These are phyloP conservation scores for Hydrolagus colliei DNA, from an alignment of 2,797 vertebrate genomes.

Conservation along the genomic window DNA sequence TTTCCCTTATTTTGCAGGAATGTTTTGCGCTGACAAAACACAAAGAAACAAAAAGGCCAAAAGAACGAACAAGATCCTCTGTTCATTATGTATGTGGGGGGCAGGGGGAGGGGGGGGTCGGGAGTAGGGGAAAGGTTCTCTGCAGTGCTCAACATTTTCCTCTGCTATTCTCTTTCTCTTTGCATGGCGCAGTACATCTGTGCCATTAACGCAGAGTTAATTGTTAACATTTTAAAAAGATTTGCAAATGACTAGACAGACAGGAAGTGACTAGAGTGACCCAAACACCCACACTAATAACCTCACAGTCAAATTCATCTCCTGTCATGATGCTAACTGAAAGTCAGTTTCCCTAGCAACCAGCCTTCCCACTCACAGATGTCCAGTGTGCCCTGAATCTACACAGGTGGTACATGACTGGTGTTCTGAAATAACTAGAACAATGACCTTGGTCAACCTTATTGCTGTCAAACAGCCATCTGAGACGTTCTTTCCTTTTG, in stretches of 20 bases:
- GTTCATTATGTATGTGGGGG: not conserved
- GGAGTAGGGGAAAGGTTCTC: not conserved
- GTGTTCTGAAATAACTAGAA: conserved; percentile 33
- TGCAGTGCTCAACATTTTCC: not conserved
- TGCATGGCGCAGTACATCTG: conserved; percentile 10
- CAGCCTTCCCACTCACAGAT: conserved; percentile 39
- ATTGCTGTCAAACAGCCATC: conserved; percentile 39
- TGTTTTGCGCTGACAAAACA: not conserved
- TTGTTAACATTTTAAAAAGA: conserved; percentile 31
- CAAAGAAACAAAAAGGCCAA: not conserved
- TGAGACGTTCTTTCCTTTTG: conserved; percentile 44
- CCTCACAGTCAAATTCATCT: conserved; percentile 33
- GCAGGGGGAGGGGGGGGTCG: no score
- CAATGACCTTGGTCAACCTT: conserved; percentile 38
- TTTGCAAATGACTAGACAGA: conserved; percentile 31
- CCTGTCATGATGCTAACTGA: conserved; percentile 36
- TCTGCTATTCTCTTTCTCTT: conserved; percentile 11
- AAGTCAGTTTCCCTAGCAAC: conserved; percentile 24
- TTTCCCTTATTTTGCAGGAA: not conserved
- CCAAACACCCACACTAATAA: conserved; percentile 32
- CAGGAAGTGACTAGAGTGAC: conserved; percentile 42
- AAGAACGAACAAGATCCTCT: not conserved
- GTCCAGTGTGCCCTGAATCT: conserved; percentile 38
- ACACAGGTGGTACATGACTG: conserved; percentile 39
- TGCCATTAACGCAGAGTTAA: conserved; percentile 25